Conservation (phyloP, 35 echinoderm and acorn worm genomes). For the Anneissia japonica region DNA sequence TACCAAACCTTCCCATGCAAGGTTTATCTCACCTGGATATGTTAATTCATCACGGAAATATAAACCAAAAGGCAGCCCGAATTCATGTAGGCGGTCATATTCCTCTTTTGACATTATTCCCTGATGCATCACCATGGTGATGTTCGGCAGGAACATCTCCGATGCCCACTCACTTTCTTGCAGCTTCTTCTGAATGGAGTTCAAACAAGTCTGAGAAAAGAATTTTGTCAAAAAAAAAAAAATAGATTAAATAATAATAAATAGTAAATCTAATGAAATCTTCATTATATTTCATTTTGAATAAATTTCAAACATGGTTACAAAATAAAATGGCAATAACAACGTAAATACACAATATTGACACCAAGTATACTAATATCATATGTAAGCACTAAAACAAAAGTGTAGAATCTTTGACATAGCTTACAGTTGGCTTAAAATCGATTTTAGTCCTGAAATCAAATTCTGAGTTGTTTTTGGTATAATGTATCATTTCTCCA, state of each 20-base stretch:
- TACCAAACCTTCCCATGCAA: not conserved
- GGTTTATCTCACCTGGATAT: not conserved
- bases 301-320: too few species aligned
- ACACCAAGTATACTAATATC: too few species aligned
- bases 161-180: not conserved
- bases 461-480: not conserved
- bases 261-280: too few species aligned
- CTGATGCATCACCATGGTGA: not conserved
- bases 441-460: not conserved
- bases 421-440: not conserved
- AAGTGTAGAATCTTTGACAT: too few species aligned
- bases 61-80: not conserved
- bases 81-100: not conserved
- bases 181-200: slow-evolving; percentile 7
- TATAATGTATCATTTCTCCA: not conserved
- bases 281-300: too few species aligned
- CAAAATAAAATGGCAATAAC: too few species aligned
- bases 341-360: too few species aligned
- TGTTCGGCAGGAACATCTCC: not conserved
- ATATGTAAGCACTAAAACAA: too few species aligned
- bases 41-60: not conserved
- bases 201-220: not conserved
- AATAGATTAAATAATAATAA: too few species aligned
- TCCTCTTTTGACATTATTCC: not conserved
- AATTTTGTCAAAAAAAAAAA: too few species aligned